A percentile compares a stretch with the other conserved stretches of the same genome.
phyloP scores from a whole-genome alignment of 1,140 invertebrate species.

The Bombus superbus region DNA sequence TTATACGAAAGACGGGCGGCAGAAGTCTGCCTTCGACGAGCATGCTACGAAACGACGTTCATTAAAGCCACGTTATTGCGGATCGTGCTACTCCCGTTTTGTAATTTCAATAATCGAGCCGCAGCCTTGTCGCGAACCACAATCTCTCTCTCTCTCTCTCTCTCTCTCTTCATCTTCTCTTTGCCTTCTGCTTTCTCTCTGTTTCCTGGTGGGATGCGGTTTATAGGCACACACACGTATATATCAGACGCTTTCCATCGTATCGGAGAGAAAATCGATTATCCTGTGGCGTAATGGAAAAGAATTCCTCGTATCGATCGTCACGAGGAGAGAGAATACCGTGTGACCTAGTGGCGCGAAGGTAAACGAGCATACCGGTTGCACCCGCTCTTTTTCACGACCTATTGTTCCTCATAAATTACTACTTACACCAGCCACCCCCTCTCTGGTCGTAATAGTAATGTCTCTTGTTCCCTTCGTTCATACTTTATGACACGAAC shows the following conservation, averaged over 20 bases:
- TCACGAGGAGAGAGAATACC: slow-evolving; percentile 1
- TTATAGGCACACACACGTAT: slow-evolving; percentile 16
- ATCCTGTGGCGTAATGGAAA: slow-evolving; percentile 55
- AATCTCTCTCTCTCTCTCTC: neutral
- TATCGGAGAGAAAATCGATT: slow-evolving; percentile 53
- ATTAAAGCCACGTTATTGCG: slow-evolving; percentile 39
- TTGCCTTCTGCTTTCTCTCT: neutral
- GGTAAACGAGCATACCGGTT: slow-evolving; percentile 39
- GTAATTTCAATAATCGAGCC: slow-evolving; percentile 53
- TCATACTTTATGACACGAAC: slow-evolving; percentile 9
- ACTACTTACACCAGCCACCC: slow-evolving; percentile 4
- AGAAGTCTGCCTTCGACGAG: slow-evolving; percentile 3
- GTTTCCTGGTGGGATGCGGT: slow-evolving; percentile 12
- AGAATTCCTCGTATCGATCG: slow-evolving; percentile 59
- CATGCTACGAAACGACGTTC: slow-evolving; percentile 14
- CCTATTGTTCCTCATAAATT: slow-evolving; percentile 39
- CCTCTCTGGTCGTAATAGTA: neutral
- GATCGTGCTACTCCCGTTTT: slow-evolving; percentile 51
- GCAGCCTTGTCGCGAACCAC: slow-evolving; percentile 33
- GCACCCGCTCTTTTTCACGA: slow-evolving; percentile 27
- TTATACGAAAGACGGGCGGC: slow-evolving; percentile 4
- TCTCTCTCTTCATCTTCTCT: neutral
- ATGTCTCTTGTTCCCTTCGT: slow-evolving; percentile 18
- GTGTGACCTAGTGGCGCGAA: slow-evolving; percentile 58
- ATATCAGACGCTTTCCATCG: neutral